Conservation (phyloP, 1,140 invertebrate species). For the Diachasmimorpha longicaudata region DNA sequence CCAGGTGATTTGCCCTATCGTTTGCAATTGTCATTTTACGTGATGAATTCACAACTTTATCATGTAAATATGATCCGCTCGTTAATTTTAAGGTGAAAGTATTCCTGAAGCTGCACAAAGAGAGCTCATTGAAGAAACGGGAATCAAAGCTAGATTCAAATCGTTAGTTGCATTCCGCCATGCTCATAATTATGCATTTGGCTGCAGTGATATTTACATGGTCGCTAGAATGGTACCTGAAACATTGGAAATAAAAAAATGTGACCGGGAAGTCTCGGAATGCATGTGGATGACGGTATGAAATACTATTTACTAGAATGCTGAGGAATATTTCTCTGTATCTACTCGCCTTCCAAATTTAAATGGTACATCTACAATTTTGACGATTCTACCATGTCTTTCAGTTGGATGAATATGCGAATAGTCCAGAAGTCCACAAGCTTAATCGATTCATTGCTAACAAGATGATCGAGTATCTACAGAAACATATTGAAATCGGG, state of each 20-base stretch:
- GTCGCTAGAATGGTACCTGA: conserved; percentile 75
- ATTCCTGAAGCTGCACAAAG: conserved; percentile 77
- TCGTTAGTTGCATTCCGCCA: conserved; percentile 81
- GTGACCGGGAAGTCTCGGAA: conserved; percentile 75
- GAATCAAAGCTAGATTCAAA: conserved; percentile 76
- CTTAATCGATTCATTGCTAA: conserved; percentile 73
- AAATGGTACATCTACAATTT: conserved; percentile 17
- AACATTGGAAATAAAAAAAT: conserved; percentile 70
- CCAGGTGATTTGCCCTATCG: conserved; percentile 65
- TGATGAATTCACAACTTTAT: neutral
- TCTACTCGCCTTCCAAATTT: neutral
- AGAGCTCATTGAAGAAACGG: conserved; percentile 91
- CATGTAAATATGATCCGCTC: neutral
- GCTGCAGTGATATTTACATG: conserved; percentile 86
- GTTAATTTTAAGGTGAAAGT: conserved; percentile 74
- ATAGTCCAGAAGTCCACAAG: conserved; percentile 75
- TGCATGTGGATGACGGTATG: conserved; percentile 81
- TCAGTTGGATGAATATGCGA: conserved; percentile 75
- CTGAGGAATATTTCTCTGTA: neutral
- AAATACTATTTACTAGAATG: conserved; percentile 8
- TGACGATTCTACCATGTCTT: conserved; percentile 28
- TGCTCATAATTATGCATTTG: conserved; percentile 72
- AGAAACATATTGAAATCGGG: conserved; percentile 65
- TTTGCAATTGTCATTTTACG: neutral
- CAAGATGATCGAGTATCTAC: conserved; percentile 71